A percentile compares a stretch with the other conserved stretches of the same genome.
Evolutionary conservation across 2,797 vertebrate genomes (phyloP).

Genomic region (Phrynocephalus forsythii): DNA sequence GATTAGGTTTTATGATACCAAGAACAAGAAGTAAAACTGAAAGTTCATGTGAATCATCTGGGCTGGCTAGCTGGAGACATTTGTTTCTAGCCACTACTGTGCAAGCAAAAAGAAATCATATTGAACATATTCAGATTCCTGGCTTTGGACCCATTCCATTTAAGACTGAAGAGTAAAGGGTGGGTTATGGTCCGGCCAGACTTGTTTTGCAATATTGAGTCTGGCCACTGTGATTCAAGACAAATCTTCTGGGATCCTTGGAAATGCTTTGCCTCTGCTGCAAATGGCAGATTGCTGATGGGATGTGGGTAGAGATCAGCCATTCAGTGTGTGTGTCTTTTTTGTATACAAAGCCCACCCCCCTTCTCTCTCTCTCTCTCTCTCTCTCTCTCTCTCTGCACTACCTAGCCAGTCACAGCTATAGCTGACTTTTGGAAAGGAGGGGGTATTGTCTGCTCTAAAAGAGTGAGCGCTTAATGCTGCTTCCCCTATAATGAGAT

Average conservation of each 20-base stretch:
- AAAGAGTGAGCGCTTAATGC: constrained; percentile 54
- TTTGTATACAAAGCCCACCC: not conserved
- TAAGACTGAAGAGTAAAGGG: not conserved
- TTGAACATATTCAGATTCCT: not conserved
- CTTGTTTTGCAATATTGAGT: not conserved
- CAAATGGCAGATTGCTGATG: not conserved
- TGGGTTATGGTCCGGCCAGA: not conserved
- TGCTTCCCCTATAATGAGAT: constrained; percentile 85
- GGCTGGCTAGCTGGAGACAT: constrained; percentile 14
- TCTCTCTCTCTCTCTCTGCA: not conserved
- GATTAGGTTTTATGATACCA: not conserved
- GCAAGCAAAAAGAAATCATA: constrained; percentile 22
- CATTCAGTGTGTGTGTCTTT: accelerated
- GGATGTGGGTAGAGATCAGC: not conserved
- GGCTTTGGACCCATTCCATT: not conserved
- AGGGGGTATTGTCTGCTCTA: not conserved
- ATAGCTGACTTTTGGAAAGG: not conserved
- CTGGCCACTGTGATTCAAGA: not conserved
- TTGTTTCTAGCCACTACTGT: constrained; percentile 7
- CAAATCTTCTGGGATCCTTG: not conserved
- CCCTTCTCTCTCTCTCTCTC: not conserved
- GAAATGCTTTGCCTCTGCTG: not conserved
- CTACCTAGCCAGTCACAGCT: constrained; percentile 5
- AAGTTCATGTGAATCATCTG: constrained; percentile 12
- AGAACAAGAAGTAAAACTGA: not conserved